Base-by-base conservation (phyloP, 1,140 invertebrate genomes). In the Brachystomella parvula region DNA sequence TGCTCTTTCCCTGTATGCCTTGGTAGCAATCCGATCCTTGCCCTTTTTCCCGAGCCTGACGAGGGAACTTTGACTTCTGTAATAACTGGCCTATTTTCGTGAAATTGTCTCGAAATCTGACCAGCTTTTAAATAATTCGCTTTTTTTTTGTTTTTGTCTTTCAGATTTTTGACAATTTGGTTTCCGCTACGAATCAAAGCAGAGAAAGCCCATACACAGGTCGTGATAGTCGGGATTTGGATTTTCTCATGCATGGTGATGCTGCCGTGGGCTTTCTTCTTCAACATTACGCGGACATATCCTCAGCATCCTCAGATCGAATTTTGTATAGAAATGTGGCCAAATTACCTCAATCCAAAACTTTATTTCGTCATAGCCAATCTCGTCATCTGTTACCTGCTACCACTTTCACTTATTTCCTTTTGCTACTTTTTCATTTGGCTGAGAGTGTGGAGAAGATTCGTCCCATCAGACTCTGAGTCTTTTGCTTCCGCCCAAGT, bases 201-300 rank as follows among this genome's bases (percentile, higher is more conserved):
- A 70, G 81, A 80, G 2, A 78, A 78, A n/a, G 72, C 76, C 24
- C 77, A 75, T 19, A 80, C 80, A 28, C 75, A 77, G 1, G 56
- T 77, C 1, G 77, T 81, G 56, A 81, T 85, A 26, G 33, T 76
- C 0, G 44, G 80, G 58, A 83, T 85, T 62, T 86, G 84, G 84
- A 64, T 80, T 0, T 75, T 81, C 53, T 82, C 83, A 1, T 69
- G 81, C 9, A 75, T 77, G 32, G 79, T 85, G 35, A 81, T 82
- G 24, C 71, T 83, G 1, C 84, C 84, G 0, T 86, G 84, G 84
- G 79, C 81, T 0, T 70, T 85, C 1, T 83, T 80, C 74, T 85
- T 85, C 74, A 75, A 75, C 3, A 70, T 78, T 30, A 44, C 57
- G 0, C 19, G 62, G 2, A 39, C 66, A 0, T 63, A 71, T 29